These are phyloP conservation scores for Diabrotica virgifera DNA, from an alignment of 1,140 invertebrate genomes.

Conservation along the genomic window DNA sequence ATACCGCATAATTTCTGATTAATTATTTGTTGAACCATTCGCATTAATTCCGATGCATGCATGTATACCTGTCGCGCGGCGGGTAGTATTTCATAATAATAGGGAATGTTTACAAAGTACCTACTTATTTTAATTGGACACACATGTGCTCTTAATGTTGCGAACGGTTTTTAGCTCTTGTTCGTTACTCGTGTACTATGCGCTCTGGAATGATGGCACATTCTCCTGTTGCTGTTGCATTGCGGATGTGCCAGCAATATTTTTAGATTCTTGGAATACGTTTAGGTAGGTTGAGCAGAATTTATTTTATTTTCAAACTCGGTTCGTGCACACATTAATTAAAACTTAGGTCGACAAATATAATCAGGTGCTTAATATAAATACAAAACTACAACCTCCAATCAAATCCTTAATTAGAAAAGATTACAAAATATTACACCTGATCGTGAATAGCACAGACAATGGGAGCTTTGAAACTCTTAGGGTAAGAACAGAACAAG, in stretches of 20 bases:
- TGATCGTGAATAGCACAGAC: too few relatives aligned
- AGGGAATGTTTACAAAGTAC: neutral
- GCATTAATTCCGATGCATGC: neutral
- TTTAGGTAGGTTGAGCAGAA: too few relatives aligned
- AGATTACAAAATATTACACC: too few relatives aligned
- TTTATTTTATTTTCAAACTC: too few relatives aligned
- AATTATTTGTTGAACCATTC: neutral
- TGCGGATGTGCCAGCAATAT: neutral
- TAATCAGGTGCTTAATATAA: too few relatives aligned
- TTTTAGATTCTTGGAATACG: neutral
- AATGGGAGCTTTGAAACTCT: too few relatives aligned
- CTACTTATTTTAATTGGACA: slow-evolving; percentile 9
- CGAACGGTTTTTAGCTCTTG: neutral
- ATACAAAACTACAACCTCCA: too few relatives aligned
- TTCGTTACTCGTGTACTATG: neutral
- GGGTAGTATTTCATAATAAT: slow-evolving; percentile 10
- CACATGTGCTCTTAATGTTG: slow-evolving; percentile 8
- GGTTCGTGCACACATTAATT: too few relatives aligned
- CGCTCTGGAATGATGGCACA: neutral
- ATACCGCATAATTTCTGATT: neutral
- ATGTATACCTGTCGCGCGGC: neutral
- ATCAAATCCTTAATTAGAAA: too few relatives aligned
- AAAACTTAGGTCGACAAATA: too few relatives aligned
- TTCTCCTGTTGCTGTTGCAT: neutral
- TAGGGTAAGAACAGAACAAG: too few relatives aligned